Base-by-base conservation (phyloP, 2,888 invertebrate species). In the Halictus quadricinctus region DNA sequence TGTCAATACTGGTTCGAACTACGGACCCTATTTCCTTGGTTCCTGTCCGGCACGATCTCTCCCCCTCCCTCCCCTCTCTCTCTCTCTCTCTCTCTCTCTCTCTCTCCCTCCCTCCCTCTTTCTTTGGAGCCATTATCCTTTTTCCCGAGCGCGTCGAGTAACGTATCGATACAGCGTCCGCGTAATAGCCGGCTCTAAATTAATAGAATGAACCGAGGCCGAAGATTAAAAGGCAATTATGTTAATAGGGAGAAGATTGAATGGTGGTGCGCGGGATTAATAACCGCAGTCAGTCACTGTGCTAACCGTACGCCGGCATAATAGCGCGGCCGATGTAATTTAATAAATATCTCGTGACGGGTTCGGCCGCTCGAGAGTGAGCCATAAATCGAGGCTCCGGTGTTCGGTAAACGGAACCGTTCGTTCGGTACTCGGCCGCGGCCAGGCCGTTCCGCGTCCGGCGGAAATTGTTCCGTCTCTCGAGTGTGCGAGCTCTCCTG, bases 211-310 rank as follows among this genome's bases (percentile, higher is more conserved):
- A 75, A 25, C 72, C 48, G 46, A 15, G 81, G 29, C 36, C 60
- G 72, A 58, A 64, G 76, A 84, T 84, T 77, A 85, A 84, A 80
- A 75, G 76, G 80, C 76, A 78, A 85, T 85, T 85, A 84, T 84
- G 80, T 81, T 85, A 84, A 84, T 84, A 60, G 70, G 70, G 77
- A 50, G 80, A 84, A 78, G 83, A 85, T 78, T 85, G 85, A 84
- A 84, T 78, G 64, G 76, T 46, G 83, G 66, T 58, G 74, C 13
- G 43, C 25, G 66, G 66, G 72, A 84, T 79, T 84, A 84, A 84
- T 84, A 85, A 85, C 36, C 74, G 73, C 83, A 64, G 64, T 66
- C 83, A 69, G 76, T 76, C 73, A 73, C 76, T 15, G 25, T n/a
- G 76, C 43, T 21, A 78, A 58, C 79, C 66, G 73, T 74, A 41